phyloP scores from a whole-genome alignment of 1,140 invertebrate genomes.

The Ctenoplectra terminalis region DNA sequence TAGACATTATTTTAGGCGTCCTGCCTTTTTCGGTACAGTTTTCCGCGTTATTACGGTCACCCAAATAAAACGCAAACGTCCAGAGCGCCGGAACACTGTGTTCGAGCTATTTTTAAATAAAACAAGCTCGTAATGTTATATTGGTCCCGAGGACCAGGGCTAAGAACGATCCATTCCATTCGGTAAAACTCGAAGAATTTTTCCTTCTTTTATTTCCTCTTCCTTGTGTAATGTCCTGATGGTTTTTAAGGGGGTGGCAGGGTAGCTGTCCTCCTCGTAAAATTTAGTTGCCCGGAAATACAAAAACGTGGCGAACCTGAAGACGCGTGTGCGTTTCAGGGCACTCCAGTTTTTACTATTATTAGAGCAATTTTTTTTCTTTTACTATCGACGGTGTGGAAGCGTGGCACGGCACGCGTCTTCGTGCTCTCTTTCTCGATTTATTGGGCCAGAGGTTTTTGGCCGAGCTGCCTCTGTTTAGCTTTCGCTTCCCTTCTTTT shows the following conservation, averaged over 20 bases:
- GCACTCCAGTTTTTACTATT: conserved; percentile 79
- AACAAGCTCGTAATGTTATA: conserved; percentile 75
- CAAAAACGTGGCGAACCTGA: conserved; percentile 34
- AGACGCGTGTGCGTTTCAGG: conserved; percentile 19
- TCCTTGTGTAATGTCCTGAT: background rate
- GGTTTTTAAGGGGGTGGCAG: background rate
- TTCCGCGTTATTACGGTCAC: conserved; percentile 80
- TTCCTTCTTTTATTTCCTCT: background rate
- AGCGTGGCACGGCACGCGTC: conserved; percentile 69
- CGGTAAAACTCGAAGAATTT: background rate
- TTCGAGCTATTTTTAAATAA: conserved; percentile 73
- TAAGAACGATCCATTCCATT: background rate
- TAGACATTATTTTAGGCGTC: conserved; percentile 59
- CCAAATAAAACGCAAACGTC: conserved; percentile 73
- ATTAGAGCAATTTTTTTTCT: conserved; percentile 80
- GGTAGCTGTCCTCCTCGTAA: conserved; percentile 28
- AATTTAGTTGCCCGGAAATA: conserved; percentile 8
- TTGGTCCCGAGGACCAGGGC: conserved; percentile 41
- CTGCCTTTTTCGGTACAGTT: conserved; percentile 76
- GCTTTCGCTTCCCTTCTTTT: background rate
- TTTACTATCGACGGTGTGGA: conserved; percentile 49
- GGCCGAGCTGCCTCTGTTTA: conserved; percentile 50
- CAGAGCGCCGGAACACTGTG: background rate
- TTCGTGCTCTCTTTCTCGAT: conserved; percentile 58
- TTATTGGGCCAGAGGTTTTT: too few species aligned